Conservation (phyloP, 2,888 invertebrate genomes). For the Xestia sexstrigata region DNA sequence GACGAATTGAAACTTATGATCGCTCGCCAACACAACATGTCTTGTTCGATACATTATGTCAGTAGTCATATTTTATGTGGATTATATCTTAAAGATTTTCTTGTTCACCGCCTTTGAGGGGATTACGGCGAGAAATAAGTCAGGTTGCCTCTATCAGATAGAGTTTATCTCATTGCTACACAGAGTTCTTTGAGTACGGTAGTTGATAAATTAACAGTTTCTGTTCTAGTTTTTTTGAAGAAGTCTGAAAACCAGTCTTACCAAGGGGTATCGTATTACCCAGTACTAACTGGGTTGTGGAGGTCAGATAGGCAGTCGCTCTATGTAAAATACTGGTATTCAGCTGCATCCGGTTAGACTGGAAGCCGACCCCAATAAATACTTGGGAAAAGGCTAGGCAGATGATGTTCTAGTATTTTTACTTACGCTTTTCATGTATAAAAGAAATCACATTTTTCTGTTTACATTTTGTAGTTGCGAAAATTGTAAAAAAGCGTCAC, state of each 20-base stretch:
- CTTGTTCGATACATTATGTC: slow-evolving; percentile 27
- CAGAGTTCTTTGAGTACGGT: slow-evolving; percentile 50
- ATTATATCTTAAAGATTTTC: slow-evolving; percentile 47
- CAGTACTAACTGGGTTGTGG: too few species aligned
- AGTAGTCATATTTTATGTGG: slow-evolving; percentile 46
- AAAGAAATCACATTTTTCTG: slow-evolving; percentile 31
- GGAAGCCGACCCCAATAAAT: too few species aligned
- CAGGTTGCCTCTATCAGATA: slow-evolving; percentile 54
- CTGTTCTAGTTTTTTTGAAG: slow-evolving; percentile 13
- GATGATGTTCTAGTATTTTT: too few species aligned
- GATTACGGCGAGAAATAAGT: slow-evolving; percentile 57
- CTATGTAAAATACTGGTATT: too few species aligned
- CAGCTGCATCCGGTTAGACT: too few species aligned
- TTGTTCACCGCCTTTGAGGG: slow-evolving; percentile 51
- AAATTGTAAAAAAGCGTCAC: background rate
- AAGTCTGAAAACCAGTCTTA: too few species aligned
- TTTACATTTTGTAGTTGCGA: slow-evolving; percentile 2
- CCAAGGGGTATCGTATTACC: too few species aligned
- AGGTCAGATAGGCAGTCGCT: too few species aligned
- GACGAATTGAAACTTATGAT: slow-evolving; percentile 62
- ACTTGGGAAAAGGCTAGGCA: too few species aligned
- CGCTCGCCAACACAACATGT: slow-evolving; percentile 26
- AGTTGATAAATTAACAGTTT: slow-evolving; percentile 55
- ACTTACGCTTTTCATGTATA: slow-evolving; percentile 8
- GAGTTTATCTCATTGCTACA: slow-evolving; percentile 58